Evolutionary conservation across 2,888 invertebrate species (phyloP).

Genomic region (Drosophila maculinotata): DNA sequence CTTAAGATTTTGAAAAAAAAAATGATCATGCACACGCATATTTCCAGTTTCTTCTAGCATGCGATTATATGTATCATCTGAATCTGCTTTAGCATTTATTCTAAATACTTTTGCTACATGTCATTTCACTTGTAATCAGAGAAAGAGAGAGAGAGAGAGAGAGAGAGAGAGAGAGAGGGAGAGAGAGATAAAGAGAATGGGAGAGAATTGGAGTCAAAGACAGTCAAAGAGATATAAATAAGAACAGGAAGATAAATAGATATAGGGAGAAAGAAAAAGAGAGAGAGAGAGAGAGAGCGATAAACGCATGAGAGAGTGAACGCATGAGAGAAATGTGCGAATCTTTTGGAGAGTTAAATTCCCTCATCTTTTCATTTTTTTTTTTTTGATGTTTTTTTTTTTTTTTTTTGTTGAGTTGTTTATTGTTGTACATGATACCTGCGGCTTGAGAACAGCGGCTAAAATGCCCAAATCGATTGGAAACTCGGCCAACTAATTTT

Average conservation of each 20-base stretch:
- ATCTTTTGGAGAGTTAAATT: not conserved
- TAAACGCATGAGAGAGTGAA: conserved; percentile 50
- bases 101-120: not conserved
- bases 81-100: too few relatives aligned
- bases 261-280: not conserved
- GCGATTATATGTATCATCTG: too few relatives aligned
- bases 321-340: conserved; percentile 27
- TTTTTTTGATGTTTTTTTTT: not conserved
- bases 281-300: conserved; percentile 41
- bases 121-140: conserved; percentile 2
- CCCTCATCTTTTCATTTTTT: conserved; percentile 4
- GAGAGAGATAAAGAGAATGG: conserved; percentile 1
- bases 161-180: conserved; percentile 9
- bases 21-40: too few relatives aligned
- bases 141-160: conserved; percentile 1
- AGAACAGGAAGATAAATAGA: conserved; percentile 5
- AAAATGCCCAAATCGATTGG: conserved; percentile 91
- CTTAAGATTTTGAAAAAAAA: too few relatives aligned
- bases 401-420: not conserved
- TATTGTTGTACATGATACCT: conserved; percentile 79
- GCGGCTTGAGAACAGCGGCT: conserved; percentile 90
- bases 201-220: conserved; percentile 1
- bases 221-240: conserved; percentile 16
- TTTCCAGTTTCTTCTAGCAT: too few relatives aligned
- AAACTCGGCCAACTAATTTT: conserved; percentile 88